These are phyloP conservation scores for Frieseomelitta varia DNA, from an alignment of 1,140 invertebrate species.

Conservation along the genomic window DNA sequence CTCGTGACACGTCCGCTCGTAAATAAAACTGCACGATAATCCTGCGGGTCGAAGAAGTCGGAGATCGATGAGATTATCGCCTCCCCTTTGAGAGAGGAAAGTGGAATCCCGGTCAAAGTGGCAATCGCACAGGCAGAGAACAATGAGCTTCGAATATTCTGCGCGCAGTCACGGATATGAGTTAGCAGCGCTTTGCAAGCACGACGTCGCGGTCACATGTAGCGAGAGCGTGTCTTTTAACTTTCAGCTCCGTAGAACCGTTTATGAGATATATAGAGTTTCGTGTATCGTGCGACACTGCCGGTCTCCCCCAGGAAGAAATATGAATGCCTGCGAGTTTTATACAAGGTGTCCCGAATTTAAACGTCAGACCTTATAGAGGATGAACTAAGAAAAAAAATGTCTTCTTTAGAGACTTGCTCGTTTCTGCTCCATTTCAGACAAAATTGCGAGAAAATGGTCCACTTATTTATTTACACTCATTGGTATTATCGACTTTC, in stretches of 20 bases:
- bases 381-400: no score
- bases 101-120: background rate
- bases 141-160: background rate
- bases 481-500: no score
- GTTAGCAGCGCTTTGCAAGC: slow-evolving; percentile 46
- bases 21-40: background rate
- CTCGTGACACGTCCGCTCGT: background rate
- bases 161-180: background rate
- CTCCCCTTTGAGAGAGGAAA: no score
- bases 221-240: slow-evolving; percentile 62
- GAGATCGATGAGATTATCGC: background rate
- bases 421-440: no score
- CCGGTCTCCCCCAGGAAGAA: slow-evolving; percentile 59
- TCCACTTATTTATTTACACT: no score
- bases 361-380: no score
- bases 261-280: slow-evolving; percentile 73
- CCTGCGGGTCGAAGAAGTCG: background rate
- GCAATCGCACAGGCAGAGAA: slow-evolving; percentile 10
- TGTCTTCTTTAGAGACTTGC: no score
- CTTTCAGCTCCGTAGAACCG: slow-evolving; percentile 69
- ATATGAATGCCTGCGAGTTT: slow-evolving; percentile 73
- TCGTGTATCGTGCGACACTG: slow-evolving; percentile 57
- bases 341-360: slow-evolving; percentile 56
- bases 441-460: no score
- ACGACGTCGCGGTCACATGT: slow-evolving; percentile 59